Conservation (phyloP, 1,140 invertebrate species). For the Meteorus sp. region DNA sequence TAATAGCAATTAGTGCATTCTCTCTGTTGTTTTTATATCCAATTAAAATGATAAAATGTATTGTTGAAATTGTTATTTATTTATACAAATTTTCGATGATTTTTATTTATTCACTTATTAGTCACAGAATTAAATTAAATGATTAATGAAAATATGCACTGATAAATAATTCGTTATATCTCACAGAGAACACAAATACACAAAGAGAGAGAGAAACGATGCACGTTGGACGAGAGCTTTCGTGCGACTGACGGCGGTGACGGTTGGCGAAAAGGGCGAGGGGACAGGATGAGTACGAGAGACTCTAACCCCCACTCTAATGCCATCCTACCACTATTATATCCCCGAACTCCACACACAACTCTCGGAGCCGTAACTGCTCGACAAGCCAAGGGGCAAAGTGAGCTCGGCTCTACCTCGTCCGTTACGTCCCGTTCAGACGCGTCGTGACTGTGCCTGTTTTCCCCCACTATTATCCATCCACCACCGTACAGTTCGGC, state of each 20-base stretch:
- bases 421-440: constrained; percentile 27
- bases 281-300: too few species aligned
- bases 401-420: constrained; percentile 27
- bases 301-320: too few species aligned
- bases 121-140: too few species aligned
- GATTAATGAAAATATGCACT: constrained; percentile 17
- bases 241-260: constrained; percentile 45
- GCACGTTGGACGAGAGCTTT: constrained; percentile 38
- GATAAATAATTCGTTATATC: constrained; percentile 20
- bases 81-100: too few species aligned
- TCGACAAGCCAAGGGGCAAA: constrained; percentile 10
- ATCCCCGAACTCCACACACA: constrained; percentile 31
- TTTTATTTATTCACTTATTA: too few species aligned
- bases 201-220: constrained; percentile 22
- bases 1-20: too few species aligned
- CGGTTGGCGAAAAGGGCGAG: constrained; percentile 51
- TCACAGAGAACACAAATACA: constrained; percentile 31
- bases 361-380: constrained; percentile 1
- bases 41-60: too few species aligned
- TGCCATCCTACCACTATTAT: too few species aligned
- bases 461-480: not conserved
- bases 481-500: not conserved
- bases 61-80: too few species aligned
- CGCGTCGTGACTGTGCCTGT: constrained; percentile 15
- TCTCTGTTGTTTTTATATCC: too few species aligned